Conservation (phyloP, 2,113 vertebrate genomes). For the Collichthys lucidus region DNA sequence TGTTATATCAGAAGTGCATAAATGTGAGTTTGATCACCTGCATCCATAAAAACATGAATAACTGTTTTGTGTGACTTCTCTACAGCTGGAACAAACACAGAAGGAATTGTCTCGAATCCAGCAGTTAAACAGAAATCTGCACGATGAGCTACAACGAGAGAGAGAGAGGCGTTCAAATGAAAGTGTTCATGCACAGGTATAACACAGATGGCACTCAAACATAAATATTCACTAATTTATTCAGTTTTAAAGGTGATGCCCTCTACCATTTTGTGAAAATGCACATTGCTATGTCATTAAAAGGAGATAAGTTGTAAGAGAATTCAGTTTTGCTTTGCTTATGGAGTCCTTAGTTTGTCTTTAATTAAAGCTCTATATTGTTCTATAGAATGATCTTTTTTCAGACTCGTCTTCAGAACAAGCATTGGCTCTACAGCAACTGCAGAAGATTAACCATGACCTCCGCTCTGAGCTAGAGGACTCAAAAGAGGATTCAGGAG, state of each 20-base stretch:
- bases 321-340: background rate
- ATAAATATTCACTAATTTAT: background rate
- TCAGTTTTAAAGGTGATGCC: background rate
- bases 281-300: background rate
- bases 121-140: slow-evolving; percentile 88
- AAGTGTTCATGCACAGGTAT: slow-evolving; percentile 86
- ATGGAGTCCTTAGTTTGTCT: background rate
- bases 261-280: background rate
- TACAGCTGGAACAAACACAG: slow-evolving; percentile 90
- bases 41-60: background rate
- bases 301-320: background rate
- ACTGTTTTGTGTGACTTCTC: background rate
- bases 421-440: slow-evolving; percentile 85
- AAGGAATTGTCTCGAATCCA: slow-evolving; percentile 88
- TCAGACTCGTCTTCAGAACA: slow-evolving; percentile 83
- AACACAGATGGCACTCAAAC: background rate
- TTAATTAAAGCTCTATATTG: slow-evolving; percentile 77
- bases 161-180: slow-evolving; percentile 85
- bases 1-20: background rate
- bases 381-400: slow-evolving; percentile 84
- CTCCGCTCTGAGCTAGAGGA: slow-evolving; percentile 89
- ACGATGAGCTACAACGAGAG: slow-evolving; percentile 89
- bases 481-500: slow-evolving; percentile 87
- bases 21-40: background rate
- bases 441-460: slow-evolving; percentile 91